Base-by-base conservation (phyloP, 2,113 vertebrate genomes). In the Dasypus novemcinctus region DNA sequence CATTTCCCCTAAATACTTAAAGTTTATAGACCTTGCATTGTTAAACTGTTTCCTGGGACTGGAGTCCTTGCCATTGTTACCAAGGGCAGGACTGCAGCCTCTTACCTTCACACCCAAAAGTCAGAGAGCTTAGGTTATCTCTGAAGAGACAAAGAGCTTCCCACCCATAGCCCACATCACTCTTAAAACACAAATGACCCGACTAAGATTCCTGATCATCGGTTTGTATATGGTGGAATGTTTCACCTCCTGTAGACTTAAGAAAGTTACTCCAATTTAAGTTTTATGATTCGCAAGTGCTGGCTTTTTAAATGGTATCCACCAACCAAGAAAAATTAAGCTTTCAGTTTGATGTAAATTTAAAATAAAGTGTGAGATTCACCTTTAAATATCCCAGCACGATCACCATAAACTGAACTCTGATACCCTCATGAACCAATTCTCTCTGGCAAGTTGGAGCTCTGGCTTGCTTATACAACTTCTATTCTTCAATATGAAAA, bases 401-500 rank as follows among this genome's bases (percentile, higher is more conserved):
- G 6, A 68, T 25, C 52, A 52, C 1, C 74, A 36, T 31, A 59
- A 76, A 59, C 46, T 49, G 46, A 49, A 49, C 49, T n/a, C n/a
- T 31, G 43, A 61, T 41, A 11, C 27, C 11, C 2, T 59, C 15
- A 10, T 57, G 46, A 49, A 43, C 33, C 0, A 96, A 43, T 64
- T 94, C 20, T 95, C 43, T 74, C 76, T 79, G 59, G 10, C 93
- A 99, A 99, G 61, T 63, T 99, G 97, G 98, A 99, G 74, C 97
- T 99, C 95, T 99, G 99, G 99, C 98, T 98, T 0, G 99, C 99
- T 25, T 99, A 98, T 76, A 21, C 97, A 9, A 98, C 98, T 1
- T 99, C 99, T 88, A 99, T 99, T 94, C 97, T 99, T 46, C 98
- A 98, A 12, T 99, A 99, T 0, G 99, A 99, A 96, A 97, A 98